Evolutionary conservation across 1,140 invertebrate species (phyloP), one percentile per base, ranked within the genome.

Genomic region (Drosophila lacteicornis): DNA sequence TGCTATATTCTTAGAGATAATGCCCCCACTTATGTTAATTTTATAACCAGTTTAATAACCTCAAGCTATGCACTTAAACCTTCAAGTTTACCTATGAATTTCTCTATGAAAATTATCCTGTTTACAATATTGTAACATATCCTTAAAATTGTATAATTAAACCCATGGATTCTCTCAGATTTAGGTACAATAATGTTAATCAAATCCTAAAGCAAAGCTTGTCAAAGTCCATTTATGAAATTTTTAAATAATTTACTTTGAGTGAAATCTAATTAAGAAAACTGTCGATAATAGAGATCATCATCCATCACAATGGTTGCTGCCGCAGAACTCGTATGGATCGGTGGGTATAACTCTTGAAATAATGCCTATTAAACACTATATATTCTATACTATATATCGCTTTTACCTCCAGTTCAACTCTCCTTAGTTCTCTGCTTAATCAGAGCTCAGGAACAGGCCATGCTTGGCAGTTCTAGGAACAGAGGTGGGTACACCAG

Each of bases 361-460:
- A 4, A 2, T 1, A 4, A 1, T n/a, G n/a, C n/a, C n/a, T n/a
- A n/a, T n/a, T n/a, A n/a, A 8, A 17, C 13, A 68, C 1, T 17
- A 0, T 27, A 27, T 40, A 3, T 2, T 25, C 7, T n/a, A 36
- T 25, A 13, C 3, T 38, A 13, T 9, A 13, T 27, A 33, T 22
- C 0, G 7, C 0, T 8, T 51, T 11, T 33, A 9, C 5, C 17
- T 12, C 1, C 27, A 74, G 58, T 86, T 38, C 51, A 68, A 42
- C 46, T 86, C 13, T 73, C 49, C 45, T 50, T 82, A 40, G 36
- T 69, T 30, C 9, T 82, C 25, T 38, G 63, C 38, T 63, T 68
- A 46, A 30, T 38, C 43, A n/a, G 47, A 47, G 56, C 47, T 17
- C 40, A 42, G 12, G 63, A 55, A 46, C 60, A 71, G 22, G 68